Evolutionary conservation across 1,140 invertebrate species (phyloP).

Genomic region (Psilanteris sp.): DNA sequence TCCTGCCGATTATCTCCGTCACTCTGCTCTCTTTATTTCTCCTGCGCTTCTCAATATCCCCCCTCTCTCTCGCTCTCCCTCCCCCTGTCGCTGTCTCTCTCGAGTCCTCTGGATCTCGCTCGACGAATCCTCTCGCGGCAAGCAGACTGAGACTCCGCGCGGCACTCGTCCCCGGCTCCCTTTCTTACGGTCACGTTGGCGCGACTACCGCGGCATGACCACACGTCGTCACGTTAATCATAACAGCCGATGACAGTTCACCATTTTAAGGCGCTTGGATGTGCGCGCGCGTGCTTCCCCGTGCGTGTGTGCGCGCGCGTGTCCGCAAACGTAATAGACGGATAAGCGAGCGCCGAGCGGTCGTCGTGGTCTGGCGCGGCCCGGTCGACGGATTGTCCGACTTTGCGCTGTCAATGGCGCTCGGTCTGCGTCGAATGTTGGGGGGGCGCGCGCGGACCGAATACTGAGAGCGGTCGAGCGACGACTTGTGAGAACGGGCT

Average conservation of each 20-base stretch:
- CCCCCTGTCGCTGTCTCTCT: not conserved
- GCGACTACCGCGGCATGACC: slow-evolving; percentile 25
- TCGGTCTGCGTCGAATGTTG: too few species aligned
- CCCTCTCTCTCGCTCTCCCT: too few species aligned
- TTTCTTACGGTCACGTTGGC: slow-evolving; percentile 20
- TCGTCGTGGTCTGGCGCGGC: not conserved
- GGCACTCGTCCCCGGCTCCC: not conserved
- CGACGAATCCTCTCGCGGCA: too few species aligned
- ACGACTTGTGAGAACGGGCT: too few species aligned
- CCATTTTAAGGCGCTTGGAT: slow-evolving; percentile 63
- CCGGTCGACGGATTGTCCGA: too few species aligned
- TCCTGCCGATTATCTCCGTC: not conserved
- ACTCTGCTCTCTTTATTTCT: not conserved
- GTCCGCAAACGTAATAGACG: not conserved
- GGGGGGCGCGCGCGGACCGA: slow-evolving; percentile 19
- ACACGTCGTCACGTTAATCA: slow-evolving; percentile 58
- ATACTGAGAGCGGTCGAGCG: slow-evolving; percentile 22
- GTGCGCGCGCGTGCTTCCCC: not conserved
- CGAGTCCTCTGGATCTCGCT: too few species aligned
- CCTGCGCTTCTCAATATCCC: too few species aligned
- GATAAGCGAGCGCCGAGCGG: not conserved
- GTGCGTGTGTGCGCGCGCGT: slow-evolving; percentile 1
- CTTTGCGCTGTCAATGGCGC: slow-evolving; percentile 1
- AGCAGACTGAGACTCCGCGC: too few species aligned
- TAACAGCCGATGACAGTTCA: slow-evolving; percentile 73